Conservation (phyloP, 2,797 vertebrate genomes). For the Rhabdophis nuchalis region DNA sequence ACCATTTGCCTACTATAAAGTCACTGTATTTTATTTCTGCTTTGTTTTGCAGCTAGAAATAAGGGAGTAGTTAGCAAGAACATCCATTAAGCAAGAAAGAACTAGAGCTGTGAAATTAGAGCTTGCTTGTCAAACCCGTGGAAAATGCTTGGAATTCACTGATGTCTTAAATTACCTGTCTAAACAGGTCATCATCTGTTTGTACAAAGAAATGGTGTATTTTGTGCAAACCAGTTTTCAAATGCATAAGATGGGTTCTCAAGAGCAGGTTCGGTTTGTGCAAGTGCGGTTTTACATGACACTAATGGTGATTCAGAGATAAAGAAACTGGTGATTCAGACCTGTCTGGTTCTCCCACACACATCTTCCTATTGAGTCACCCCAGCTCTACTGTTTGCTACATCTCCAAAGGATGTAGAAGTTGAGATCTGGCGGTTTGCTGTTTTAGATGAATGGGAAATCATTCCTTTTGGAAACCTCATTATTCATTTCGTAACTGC, state of each 20-base stretch:
- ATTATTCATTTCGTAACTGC: background rate
- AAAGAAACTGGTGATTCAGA: conserved; percentile 57
- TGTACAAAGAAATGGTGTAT: conserved; percentile 28
- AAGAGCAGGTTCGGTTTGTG: background rate
- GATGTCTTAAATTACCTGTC: conserved; percentile 50
- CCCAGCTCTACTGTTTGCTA: conserved; percentile 7
- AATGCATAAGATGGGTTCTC: background rate
- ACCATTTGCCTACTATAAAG: background rate
- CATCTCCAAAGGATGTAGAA: conserved; percentile 28
- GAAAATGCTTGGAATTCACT: conserved; percentile 25
- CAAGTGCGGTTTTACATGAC: conserved; percentile 38
- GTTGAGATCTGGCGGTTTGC: background rate
- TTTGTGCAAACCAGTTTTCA: conserved; percentile 39
- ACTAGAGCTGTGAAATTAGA: conserved; percentile 33
- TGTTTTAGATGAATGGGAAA: conserved; percentile 27
- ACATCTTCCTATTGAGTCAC: conserved; percentile 51
- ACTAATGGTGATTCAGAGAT: conserved; percentile 35
- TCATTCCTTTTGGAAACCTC: conserved; percentile 11
- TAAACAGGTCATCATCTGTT: conserved; percentile 35
- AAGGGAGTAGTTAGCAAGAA: conserved; percentile 22
- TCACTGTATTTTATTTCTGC: background rate
- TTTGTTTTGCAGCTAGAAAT: conserved; percentile 14
- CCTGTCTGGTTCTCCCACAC: conserved; percentile 59
- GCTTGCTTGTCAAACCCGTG: conserved; percentile 24
- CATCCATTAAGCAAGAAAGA: conserved; percentile 29